Base-by-base conservation (phyloP, 2,797 vertebrate genomes). In the Tarsius wallacei region DNA sequence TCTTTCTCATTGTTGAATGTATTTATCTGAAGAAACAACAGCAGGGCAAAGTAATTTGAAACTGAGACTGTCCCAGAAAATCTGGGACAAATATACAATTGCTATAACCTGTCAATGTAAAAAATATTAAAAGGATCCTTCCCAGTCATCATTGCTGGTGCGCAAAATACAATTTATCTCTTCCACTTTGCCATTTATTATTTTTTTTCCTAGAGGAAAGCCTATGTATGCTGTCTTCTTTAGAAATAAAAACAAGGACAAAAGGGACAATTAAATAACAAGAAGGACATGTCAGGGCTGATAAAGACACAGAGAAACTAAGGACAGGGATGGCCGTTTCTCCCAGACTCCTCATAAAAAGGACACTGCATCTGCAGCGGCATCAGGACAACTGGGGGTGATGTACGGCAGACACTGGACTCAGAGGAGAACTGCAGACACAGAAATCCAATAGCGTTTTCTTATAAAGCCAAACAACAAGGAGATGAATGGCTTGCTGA, bases 381-480 rank as follows among this genome's bases (percentile, higher is more conserved):
- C 55, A 36, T 63, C 90, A 66, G 82, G 92, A 82, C 68, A 36
- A 36, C 88, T 19, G 15, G 17, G n/a, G 83, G 64, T 97, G 93
- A 98, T 51, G 26, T 77, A 89, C 3, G 4, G 84, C 95, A 97
- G 94, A 88, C 63, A 17, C 80, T 0, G 1, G 64, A 10, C 66
- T 63, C 5, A 78, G 70, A 74, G 73, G 66, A 89, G 57, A 88
- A 61, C 22, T 31, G 76, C 93, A 94, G 96, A 91, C 84, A 16
- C 24, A 19, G 81, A 97, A 98, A 97, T 97, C 97, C 97, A 97
- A 33, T 94, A 64, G 77, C 80, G 81, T 95, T 98, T 98, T 66
- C 78, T 96, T 78, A 96, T 95, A 93, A 66, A 96, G 95, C 82
- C 90, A 94, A 94, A 28, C 42, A 82, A 77, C 4, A 12, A 92